phyloP scores from a whole-genome alignment of 2,888 invertebrate genomes.

The Drosophila mulleri region DNA sequence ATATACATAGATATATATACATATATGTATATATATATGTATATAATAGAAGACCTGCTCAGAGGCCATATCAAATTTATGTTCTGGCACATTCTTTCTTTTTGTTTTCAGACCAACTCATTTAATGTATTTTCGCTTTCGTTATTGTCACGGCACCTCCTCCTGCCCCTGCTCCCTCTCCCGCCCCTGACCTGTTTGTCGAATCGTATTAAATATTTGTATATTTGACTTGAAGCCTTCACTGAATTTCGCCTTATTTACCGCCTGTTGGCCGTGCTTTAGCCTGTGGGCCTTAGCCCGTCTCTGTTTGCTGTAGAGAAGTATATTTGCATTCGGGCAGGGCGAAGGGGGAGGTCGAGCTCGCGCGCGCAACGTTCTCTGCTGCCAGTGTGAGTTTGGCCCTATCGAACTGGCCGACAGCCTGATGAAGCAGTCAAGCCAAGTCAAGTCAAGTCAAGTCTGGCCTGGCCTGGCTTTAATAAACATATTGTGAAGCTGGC shows the following conservation, averaged over 20 bases:
- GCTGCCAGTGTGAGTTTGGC: slow-evolving; percentile 45
- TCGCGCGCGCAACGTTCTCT: slow-evolving; percentile 4
- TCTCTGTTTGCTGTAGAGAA: neutral
- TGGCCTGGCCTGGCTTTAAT: slow-evolving; percentile 40
- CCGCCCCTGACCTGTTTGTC: neutral
- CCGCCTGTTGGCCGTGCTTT: neutral
- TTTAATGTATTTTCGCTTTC: slow-evolving; percentile 5
- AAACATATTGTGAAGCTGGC: slow-evolving; percentile 23
- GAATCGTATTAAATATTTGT: slow-evolving; percentile 9
- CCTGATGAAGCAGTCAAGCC: slow-evolving; percentile 31
- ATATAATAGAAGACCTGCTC: neutral
- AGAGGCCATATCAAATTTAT: neutral
- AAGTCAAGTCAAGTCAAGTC: neutral
- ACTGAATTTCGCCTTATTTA: neutral
- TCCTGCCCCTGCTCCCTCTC: neutral
- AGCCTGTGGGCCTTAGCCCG: neutral
- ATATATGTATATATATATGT: neutral
- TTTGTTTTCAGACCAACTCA: neutral
- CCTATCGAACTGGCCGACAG: slow-evolving; percentile 40
- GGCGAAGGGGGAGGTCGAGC: neutral
- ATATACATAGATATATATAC: neutral
- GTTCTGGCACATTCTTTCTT: neutral
- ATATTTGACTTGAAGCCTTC: neutral
- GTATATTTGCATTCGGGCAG: neutral
- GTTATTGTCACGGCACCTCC: neutral